These are phyloP conservation scores for Callaeas wilsoni DNA, from an alignment of 2,113 vertebrate species.

Conservation along the genomic window DNA sequence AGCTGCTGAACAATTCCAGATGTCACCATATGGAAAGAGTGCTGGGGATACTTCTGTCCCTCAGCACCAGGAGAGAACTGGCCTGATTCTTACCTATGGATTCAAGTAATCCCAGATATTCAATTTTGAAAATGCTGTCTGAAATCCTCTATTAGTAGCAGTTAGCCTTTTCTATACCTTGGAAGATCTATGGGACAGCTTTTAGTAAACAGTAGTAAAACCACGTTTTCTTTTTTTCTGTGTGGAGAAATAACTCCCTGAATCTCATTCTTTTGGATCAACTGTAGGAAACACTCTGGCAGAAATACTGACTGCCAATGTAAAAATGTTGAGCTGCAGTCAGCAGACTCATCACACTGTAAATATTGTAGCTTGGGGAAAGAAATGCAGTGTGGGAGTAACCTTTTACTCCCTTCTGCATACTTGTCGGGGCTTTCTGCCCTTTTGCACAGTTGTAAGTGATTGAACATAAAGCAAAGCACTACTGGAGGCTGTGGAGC, in stretches of 20 bases:
- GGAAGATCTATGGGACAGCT: neutral
- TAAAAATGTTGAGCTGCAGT: neutral
- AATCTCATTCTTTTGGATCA: neutral
- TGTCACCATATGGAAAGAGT: neutral
- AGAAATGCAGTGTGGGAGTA: slow-evolving; percentile 7
- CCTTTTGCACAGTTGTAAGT: neutral
- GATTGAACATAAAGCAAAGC: neutral
- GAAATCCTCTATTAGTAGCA: neutral
- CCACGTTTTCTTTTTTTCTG: neutral
- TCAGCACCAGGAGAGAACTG: neutral
- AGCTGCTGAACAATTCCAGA: neutral
- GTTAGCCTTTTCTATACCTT: neutral
- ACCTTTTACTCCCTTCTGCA: slow-evolving; percentile 20
- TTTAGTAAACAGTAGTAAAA: neutral
- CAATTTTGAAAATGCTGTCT: neutral
- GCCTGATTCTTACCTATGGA: neutral
- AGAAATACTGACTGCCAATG: neutral
- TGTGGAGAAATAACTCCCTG: neutral
- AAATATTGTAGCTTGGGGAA: neutral
- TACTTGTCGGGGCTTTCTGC: neutral
- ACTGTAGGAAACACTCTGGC: neutral
- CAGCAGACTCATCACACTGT: slow-evolving; percentile 2
- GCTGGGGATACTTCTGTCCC: neutral
- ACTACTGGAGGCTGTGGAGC: neutral
- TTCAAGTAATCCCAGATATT: neutral